These are phyloP conservation scores for Microcebus murinus DNA, from an alignment of 2,113 vertebrate species.

Conservation along the genomic window DNA sequence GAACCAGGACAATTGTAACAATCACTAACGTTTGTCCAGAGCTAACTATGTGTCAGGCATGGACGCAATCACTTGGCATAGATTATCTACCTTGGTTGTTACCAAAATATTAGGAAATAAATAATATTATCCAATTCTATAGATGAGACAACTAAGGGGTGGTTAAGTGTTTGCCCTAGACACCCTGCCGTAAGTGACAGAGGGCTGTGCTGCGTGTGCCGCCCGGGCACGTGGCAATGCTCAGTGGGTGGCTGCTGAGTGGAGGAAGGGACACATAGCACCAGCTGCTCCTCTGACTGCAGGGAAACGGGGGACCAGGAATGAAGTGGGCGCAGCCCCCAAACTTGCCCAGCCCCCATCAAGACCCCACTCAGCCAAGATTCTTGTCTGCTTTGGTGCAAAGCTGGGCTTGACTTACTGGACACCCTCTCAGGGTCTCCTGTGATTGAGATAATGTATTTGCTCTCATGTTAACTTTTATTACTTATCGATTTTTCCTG, in stretches of 20 bases:
- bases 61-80: too few relatives aligned
- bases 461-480: conserved; percentile 75
- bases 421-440: neutral
- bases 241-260: neutral
- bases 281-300: neutral
- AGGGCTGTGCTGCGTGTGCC: neutral
- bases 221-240: too few relatives aligned
- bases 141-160: neutral
- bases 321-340: neutral
- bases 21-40: neutral
- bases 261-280: neutral
- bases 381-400: neutral
- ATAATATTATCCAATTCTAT: neutral
- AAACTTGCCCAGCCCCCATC: neutral
- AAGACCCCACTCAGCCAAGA: neutral
- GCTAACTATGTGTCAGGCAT: neutral
- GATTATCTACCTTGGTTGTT: neutral
- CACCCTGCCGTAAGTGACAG: neutral
- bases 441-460: conserved; percentile 72
- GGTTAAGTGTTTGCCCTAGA: neutral
- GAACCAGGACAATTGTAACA: neutral
- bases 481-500: conserved; percentile 77
- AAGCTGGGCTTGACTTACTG: neutral
- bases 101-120: neutral
- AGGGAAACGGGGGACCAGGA: neutral